Evolutionary conservation across 1,140 invertebrate species (phyloP), one percentile per base, ranked within the genome.

Genomic region (Armadillidium nasatum): DNA sequence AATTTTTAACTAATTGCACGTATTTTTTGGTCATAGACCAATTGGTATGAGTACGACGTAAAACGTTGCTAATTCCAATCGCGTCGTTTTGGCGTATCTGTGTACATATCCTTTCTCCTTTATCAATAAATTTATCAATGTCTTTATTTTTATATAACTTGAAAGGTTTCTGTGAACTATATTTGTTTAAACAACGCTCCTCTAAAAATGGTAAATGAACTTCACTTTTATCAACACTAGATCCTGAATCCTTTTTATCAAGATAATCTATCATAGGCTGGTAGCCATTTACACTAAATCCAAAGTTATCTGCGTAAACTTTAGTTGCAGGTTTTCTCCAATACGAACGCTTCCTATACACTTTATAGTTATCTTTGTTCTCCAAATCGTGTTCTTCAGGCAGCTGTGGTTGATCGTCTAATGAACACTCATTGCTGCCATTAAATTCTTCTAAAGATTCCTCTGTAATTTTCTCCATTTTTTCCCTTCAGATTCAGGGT

Each of bases 231-330:
- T 82, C 77, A 68, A 60, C 44, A 43, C n/a, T 45, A 15, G 83
- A 72, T 73, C 87, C 85, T 81, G 85, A 81, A 83, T 86, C 83
- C 82, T 87, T 87, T 11, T 82, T 83, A 81, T 91, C 89, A 74
- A 93, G 88, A 81, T 92, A 93, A 82, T 93, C 91, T 76, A 93
- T 89, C 91, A 93, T 92, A 11, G 91, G 91, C 82, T 93, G 90
- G 84, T 93, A 93, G 83, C 88, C 92, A 83, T 93, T 91, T 72
- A 92, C 91, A 7, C 90, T 91, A 79, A 90, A 91, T 46, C 89
- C 89, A 84, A 93, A 93, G 85, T 93, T 93, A 83, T 90, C 88
- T 79, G 91, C 89, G 83, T 93, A 93, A 33, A 91, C 88, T 23
- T 87, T 84, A 0, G 89, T 90, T n/a, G 88, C 87, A 0, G 90